Evolutionary conservation across 2,888 invertebrate species (phyloP), one percentile per base, ranked within the genome.

Genomic region (Drosophila putrida): DNA sequence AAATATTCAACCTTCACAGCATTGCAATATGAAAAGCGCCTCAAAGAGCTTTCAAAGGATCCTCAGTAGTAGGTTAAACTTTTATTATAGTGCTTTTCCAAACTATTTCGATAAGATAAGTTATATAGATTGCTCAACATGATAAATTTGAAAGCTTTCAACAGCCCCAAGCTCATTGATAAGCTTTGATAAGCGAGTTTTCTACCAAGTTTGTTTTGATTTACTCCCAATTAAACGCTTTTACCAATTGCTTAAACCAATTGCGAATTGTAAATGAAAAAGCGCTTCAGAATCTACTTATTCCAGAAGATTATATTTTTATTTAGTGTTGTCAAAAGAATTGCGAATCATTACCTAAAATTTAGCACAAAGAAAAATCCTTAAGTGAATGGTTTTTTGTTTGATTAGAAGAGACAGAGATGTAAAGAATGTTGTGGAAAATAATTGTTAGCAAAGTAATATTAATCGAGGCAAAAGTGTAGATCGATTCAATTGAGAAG

Each of bases 281-380:
- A 8, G 38, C 38, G 5, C 9, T 4, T 9, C 4, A 5, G 8
- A 20, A 5, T 5, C 9, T 15, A 10, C 10, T 10, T 36, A 9
- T 25, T 50, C 35, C 27, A 15, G 6, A 11, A 28, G 8, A 13
- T n/a, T 31, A 15, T 28, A 11, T 28, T n/a, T 15, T 8, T 33
- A 33, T 28, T 53, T 53, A 10, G 28, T 13, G 33, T 11, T 31
- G 28, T 31, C 28, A 39, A 41, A 57, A 1, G 11, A 27, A 33
- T 13, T 27, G 15, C 10, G 31, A 62, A 62, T 57, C 20, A 33
- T 9, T 31, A 44, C 13, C 58, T 31, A 55, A 31, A 38, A 36
- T 53, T 53, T 53, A 53, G 39, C 53, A 53, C 53, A n/a, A n/a
- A n/a, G n/a, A n/a, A n/a, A n/a, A n/a, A n/a, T n/a, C n/a, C n/a